Evolutionary conservation across 2,888 invertebrate genomes (phyloP), one percentile per base, ranked within the genome.

Genomic region (Catocala sponsa): DNA sequence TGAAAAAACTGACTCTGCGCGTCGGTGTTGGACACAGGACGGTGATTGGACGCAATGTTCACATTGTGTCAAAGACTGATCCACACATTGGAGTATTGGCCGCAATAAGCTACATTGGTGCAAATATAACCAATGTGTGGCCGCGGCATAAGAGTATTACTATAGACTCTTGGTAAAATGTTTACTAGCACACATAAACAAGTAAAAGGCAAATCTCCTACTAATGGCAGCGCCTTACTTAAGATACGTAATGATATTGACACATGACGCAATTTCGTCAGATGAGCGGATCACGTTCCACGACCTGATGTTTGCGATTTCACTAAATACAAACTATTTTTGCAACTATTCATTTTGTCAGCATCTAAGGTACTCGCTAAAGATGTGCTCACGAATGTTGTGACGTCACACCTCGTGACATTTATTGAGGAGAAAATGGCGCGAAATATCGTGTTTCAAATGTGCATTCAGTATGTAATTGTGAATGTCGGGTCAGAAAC

Each of bases 231-330:
- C 35, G 33, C 13, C 33, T 46, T 15, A 46, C 15, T 13, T 44
- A 42, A 53, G 4, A 44, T 7, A 49, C 42, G 49, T 43, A 50
- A 57, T 51, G 51, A 51, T 70, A 72, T 70, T 67, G 68, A 72
- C 66, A 66, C 52, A 59, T 62, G 55, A 68, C 47, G 15, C 2
- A 38, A 63, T 71, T 72, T 66, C 68, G 55, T 63, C 63, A 68
- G 79, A 85, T 77, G 83, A 78, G 80, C 60, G 47, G 68, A 82
- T 89, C 90, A 91, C 89, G 90, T 50, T 32, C 63, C 81, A 81
- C 82, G 83, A 83, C 35, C 35, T 72, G 4, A 65, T 83, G 80
- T 88, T 90, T 88, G 84, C 83, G 86, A 88, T 90, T 91, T 91
- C 90, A 85, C 89, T 86, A 74, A 74, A 71, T 66, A 59, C 74